Conservation (phyloP, 2,797 vertebrate genomes). For the Nyctibius grandis region DNA sequence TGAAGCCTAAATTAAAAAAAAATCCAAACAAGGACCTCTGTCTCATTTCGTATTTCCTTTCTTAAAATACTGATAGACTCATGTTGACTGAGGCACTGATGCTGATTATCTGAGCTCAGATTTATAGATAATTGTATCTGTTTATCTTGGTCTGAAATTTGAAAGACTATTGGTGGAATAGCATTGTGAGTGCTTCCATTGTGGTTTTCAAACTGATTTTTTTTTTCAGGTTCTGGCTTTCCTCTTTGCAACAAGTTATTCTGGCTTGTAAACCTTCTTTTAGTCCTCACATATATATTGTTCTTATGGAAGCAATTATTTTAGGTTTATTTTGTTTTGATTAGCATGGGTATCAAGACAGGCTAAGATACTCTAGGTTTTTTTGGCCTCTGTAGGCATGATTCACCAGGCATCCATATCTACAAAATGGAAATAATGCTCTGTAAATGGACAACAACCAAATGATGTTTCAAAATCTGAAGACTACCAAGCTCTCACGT, state of each 20-base stretch:
- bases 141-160: conserved; percentile 61
- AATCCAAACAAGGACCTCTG: not conserved
- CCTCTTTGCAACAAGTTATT: conserved; percentile 26
- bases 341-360: conserved; percentile 13
- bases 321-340: conserved; percentile 40
- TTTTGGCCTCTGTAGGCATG: not conserved
- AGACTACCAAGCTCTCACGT: not conserved
- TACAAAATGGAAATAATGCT: conserved; percentile 39
- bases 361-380: conserved; percentile 23
- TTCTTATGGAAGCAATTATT: conserved; percentile 38
- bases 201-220: conserved; percentile 37
- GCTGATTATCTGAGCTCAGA: conserved; percentile 38
- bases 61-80: conserved; percentile 42
- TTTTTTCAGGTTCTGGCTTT: conserved; percentile 8
- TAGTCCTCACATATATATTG: not conserved
- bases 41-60: conserved; percentile 53
- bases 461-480: not conserved
- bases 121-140: conserved; percentile 57
- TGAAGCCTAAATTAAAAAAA: not conserved
- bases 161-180: conserved; percentile 3
- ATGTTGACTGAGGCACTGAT: conserved; percentile 17
- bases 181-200: not conserved
- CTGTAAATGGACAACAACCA: not conserved
- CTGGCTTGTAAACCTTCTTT: conserved; percentile 24
- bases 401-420: not conserved